Evolutionary conservation across 1,140 invertebrate genomes (phyloP), one percentile per base, ranked within the genome.

Genomic region (Latrodectus geometricus): DNA sequence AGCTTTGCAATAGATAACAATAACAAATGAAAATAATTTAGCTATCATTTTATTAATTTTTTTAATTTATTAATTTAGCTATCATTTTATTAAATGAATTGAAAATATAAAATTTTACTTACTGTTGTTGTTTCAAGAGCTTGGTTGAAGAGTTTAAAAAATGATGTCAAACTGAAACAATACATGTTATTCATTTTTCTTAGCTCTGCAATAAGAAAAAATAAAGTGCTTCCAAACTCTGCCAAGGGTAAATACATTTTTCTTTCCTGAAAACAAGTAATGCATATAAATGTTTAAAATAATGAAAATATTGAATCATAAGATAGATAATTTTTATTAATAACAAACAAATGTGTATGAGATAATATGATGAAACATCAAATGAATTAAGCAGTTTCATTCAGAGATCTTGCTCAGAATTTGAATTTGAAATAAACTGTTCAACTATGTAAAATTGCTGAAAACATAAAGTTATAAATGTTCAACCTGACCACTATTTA

Each of bases 181-280:
- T 97, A 98, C 90, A 97, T 93, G 83, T 94, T 93, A 90, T 95
- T 96, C 11, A 96, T 90, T 82, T 94, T 92, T 35, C 91, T 92
- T 48, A 96, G 92, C 88, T 95, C 93, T 2, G 90, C 92, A 11
- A 97, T 93, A 0, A 94, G 94, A 90, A 98, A 97, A 90, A 95
- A 98, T 49, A 98, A 91, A 9, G 92, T 92, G 82, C 95, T 95
- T 0, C 94, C 96, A 90, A 94, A 95, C 35, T 94, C 91, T 0
- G 97, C 95, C 20, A 97, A 92, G 0, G 95, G 93, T 70, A 94
- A 92, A 90, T 96, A 96, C 7, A 94, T 92, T 74, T 95, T 93
- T 70, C 96, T 94, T 74, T 88, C 87, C 86, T 85, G 79, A 21
- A 74, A 70, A 21, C 2, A 70, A 70, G 11, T 9, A 70, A 70